Conservation (phyloP, 2,797 vertebrate genomes). For the Semotilus atromaculatus region DNA sequence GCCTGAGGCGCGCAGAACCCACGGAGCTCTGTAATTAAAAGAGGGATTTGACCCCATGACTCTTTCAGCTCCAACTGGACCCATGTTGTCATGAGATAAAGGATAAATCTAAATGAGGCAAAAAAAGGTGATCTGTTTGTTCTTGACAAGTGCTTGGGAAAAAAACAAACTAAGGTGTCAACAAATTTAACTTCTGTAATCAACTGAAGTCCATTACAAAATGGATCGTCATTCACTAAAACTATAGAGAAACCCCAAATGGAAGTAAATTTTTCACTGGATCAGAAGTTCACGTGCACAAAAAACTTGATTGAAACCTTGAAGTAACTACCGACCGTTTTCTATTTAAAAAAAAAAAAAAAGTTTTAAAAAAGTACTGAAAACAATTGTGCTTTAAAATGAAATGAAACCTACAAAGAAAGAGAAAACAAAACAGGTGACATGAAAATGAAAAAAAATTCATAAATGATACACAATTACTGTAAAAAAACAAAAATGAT, state of each 20-base stretch:
- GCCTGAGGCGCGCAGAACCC: constrained; percentile 50
- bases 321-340: not conserved
- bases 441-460: not conserved
- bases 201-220: constrained; percentile 7
- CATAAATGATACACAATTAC: not conserved
- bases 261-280: not conserved
- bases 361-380: not conserved
- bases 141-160: constrained; percentile 41
- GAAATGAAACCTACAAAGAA: not conserved
- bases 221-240: too few relatives aligned
- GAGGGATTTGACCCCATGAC: constrained; percentile 60
- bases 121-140: constrained; percentile 32
- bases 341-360: not conserved
- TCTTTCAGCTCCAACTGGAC: constrained; percentile 40
- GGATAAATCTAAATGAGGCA: constrained; percentile 36
- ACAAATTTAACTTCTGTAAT: constrained; percentile 7
- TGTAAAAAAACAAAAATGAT: not conserved
- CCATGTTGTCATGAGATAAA: constrained; percentile 40
- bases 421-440: not conserved
- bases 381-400: not conserved
- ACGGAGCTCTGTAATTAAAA: constrained; percentile 59
- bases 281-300: not conserved
- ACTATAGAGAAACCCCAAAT: not conserved
- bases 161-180: constrained; percentile 19
- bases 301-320: not conserved